Evolutionary conservation across 2,888 invertebrate species (phyloP), one percentile per base, ranked within the genome.

Genomic region (Tenthredo livida): DNA sequence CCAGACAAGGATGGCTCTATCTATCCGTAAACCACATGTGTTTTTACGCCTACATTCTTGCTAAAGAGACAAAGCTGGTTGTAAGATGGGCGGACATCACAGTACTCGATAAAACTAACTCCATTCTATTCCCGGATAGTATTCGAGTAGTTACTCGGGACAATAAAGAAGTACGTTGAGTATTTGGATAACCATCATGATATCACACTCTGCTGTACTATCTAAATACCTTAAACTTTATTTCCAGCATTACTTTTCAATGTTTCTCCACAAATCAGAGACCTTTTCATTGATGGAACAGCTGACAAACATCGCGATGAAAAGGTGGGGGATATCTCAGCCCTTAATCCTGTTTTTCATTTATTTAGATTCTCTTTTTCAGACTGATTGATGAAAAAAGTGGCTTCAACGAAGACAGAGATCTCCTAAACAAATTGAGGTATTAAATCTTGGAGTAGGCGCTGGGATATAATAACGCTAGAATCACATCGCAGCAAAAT

Each of bases 1-100:
- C 99, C 0, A 95, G 98, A n/a, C 99, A 99, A 94, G 99, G 99
- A 50, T 98, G 98, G 97, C 95, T 99, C 92, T 99, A 99, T 92
- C 95, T 99, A n/a, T 98, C 99, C 29, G 97, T 99, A 54, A 98
- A 98, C 93, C 98, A 98, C 93, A 95, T 99, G 93, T 98, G 98
- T 92, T 99, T 99, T 94, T 97, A 99, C 93, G 98, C 99, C 0
- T 98, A 97, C 92, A 96, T 99, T 91, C 95, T 99, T 93, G 98
- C 99, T 10, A 96, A 96, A 86, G 98, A 99, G 93, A 98, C 97
- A 5, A 97, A 97, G 90, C 95, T 98, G 77, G 96, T 97, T 88
- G 96, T 99, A 85, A 95, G 98, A 89, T 99, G 98, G 98, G 96
- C 97, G 2, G 98, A 98, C 91, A 97, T 98, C 84, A 97, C 96